Conservation (phyloP, 2,888 invertebrate genomes). For the Epicampocera succincta region DNA sequence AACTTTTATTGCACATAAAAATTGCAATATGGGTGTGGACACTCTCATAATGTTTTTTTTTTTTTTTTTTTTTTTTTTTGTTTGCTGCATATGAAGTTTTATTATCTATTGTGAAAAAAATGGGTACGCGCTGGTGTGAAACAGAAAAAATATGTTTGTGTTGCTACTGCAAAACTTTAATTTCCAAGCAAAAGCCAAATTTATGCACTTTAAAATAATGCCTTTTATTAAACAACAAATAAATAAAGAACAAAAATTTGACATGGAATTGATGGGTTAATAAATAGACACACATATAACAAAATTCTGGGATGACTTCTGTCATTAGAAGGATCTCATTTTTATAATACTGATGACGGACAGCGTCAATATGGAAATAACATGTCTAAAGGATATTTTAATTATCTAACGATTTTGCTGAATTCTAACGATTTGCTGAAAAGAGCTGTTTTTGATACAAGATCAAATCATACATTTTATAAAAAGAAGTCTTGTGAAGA, state of each 20-base stretch:
- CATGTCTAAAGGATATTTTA: no score
- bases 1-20: neutral
- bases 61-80: constrained; percentile 17
- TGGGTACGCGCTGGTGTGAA: neutral
- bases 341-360: no score
- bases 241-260: neutral
- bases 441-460: no score
- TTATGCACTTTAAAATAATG: constrained; percentile 33
- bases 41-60: constrained; percentile 16
- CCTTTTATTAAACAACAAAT: neutral
- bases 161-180: neutral
- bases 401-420: no score
- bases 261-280: no score
- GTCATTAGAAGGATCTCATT: no score
- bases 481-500: no score
- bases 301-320: no score
- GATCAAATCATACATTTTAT: no score
- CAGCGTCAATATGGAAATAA: no score
- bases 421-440: no score
- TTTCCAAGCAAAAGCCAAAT: constrained; percentile 16
- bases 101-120: constrained; percentile 11
- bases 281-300: no score
- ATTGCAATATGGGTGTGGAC: constrained; percentile 51
- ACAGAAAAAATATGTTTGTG: neutral
- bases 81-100: constrained; percentile 19